Conservation (phyloP, 2,888 invertebrate species). For the Drosophila longiperda region DNA sequence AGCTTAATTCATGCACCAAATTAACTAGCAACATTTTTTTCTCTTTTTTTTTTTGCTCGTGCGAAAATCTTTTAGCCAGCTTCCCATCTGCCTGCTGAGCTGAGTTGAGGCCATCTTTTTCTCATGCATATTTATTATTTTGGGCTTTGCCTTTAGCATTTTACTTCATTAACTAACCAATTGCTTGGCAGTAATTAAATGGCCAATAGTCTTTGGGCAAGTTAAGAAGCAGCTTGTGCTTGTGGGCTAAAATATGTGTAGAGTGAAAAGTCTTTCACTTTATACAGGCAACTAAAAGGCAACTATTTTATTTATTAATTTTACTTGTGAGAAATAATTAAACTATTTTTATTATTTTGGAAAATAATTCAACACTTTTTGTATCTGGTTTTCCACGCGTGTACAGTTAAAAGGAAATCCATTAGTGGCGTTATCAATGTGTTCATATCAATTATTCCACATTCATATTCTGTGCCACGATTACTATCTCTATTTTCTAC, state of each 20-base stretch:
- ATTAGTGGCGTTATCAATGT: constrained; percentile 21
- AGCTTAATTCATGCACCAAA: constrained; percentile 74
- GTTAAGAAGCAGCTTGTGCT: constrained; percentile 30
- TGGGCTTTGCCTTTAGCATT: constrained; percentile 9
- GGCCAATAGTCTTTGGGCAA: constrained; percentile 1
- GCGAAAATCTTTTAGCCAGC: constrained; percentile 65
- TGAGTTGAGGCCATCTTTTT: constrained; percentile 43
- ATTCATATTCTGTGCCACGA: neutral
- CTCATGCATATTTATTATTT: constrained; percentile 63
- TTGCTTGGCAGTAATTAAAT: constrained; percentile 49
- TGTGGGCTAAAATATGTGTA: neutral
- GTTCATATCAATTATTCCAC: constrained; percentile 6
- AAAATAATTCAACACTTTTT: neutral
- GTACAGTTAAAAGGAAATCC: constrained; percentile 2
- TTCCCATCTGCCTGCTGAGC: constrained; percentile 53
- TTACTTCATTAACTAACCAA: constrained; percentile 58
- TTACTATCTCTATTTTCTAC: constrained; percentile 1
- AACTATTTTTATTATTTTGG: neutral
- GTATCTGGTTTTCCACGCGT: neutral
- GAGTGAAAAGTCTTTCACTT: neutral
- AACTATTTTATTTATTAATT: neutral
- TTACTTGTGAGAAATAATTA: neutral
- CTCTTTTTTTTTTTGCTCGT: constrained; percentile 41
- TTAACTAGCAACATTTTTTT: constrained; percentile 39
- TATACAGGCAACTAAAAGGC: neutral